Percentiles rank a stretch among this genome's conserved stretches.
These are phyloP conservation scores for Rhagonycha fulva DNA, from an alignment of 2,888 invertebrate genomes.

Conservation along the genomic window DNA sequence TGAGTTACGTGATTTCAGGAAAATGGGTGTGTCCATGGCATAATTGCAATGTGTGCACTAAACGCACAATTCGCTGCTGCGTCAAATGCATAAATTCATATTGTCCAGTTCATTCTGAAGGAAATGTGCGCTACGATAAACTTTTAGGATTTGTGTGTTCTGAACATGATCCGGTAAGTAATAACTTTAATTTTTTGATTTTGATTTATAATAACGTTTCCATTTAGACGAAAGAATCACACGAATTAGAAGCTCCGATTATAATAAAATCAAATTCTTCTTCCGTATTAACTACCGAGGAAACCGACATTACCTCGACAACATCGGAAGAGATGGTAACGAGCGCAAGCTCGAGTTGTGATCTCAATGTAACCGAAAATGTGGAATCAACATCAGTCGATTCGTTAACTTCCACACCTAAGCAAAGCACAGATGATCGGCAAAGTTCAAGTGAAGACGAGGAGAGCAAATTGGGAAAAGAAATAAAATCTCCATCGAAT, in stretches of 20 bases:
- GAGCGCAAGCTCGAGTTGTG: not conserved
- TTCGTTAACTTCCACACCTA: constrained; percentile 27
- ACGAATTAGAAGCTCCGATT: constrained; percentile 9
- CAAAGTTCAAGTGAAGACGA: not conserved
- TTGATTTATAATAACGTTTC: not conserved
- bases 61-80: constrained; percentile 52
- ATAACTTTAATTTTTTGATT: not conserved
- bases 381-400: constrained; percentile 1
- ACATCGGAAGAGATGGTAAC: constrained; percentile 30
- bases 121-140: constrained; percentile 49
- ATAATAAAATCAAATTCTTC: not conserved
- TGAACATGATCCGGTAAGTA: constrained; percentile 40
- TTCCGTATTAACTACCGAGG: constrained; percentile 17
- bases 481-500: not conserved
- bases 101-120: constrained; percentile 51
- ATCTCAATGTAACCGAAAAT: not conserved
- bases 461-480: not conserved
- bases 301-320: constrained; percentile 37
- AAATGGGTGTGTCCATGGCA: constrained; percentile 54
- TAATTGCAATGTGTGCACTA: constrained; percentile 51
- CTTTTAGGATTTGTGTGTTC: constrained; percentile 48
- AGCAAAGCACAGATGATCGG: constrained; percentile 10
- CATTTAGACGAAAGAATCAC: constrained; percentile 30
- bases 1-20: constrained; percentile 29
- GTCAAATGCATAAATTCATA: constrained; percentile 51